These are phyloP conservation scores for Galerucella calmariensis DNA, from an alignment of 2,888 invertebrate genomes.

Conservation along the genomic window DNA sequence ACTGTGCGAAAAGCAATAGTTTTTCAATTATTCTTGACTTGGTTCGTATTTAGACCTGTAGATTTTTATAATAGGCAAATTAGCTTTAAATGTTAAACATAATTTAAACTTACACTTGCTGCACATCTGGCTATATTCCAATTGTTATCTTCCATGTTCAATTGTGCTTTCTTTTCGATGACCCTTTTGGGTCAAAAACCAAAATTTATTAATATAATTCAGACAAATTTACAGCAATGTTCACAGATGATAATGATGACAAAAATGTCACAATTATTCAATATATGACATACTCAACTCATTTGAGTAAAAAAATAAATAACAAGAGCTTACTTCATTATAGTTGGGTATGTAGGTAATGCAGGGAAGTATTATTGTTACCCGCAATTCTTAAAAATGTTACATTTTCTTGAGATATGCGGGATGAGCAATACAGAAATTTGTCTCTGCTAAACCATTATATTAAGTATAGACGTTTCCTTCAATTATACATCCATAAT, in stretches of 20 bases:
- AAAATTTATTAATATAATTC: constrained; percentile 29
- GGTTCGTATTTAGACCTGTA: too few species aligned
- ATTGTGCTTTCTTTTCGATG: constrained; percentile 5
- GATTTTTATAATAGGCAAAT: too few species aligned
- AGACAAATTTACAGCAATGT: constrained; percentile 26
- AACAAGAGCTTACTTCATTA: too few species aligned
- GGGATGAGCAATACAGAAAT: too few species aligned
- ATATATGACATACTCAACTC: not conserved
- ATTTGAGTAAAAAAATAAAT: not conserved
- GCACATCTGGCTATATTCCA: constrained; percentile 37
- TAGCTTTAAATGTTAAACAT: not conserved
- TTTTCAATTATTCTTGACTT: not conserved
- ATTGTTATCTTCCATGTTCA: constrained; percentile 43
- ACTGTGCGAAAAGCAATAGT: too few species aligned
- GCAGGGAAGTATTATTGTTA: too few species aligned
- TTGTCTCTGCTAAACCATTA: too few species aligned
- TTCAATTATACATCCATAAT: too few species aligned
- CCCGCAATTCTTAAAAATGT: too few species aligned
- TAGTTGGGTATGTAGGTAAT: too few species aligned
- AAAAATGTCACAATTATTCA: constrained; percentile 38
- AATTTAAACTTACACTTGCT: constrained; percentile 33
- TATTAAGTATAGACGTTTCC: too few species aligned
- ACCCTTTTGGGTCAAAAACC: constrained; percentile 13
- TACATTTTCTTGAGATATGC: too few species aligned
- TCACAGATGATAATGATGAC: constrained; percentile 41